Evolutionary conservation across 2,888 invertebrate genomes (phyloP).

Genomic region (Malachius bipustulatus): DNA sequence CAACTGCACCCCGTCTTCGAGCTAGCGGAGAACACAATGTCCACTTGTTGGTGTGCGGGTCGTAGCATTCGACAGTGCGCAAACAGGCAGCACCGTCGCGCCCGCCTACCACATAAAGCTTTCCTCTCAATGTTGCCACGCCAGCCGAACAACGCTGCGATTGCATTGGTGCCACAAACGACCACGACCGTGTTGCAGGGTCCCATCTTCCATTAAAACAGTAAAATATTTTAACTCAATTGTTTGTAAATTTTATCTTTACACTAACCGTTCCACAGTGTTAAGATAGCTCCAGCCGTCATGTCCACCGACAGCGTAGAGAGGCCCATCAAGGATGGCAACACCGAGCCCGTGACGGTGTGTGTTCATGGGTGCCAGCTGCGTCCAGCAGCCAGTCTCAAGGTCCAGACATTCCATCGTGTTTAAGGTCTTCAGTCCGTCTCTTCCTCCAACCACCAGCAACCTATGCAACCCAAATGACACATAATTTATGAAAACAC

Average conservation of each 20-base stretch:
- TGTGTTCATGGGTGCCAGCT: conserved; percentile 78
- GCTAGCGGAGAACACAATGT: conserved; percentile 79
- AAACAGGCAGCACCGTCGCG: conserved; percentile 86
- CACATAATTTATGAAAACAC: too few species aligned
- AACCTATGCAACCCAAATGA: too few species aligned
- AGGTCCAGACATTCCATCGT: conserved; percentile 85
- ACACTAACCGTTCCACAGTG: conserved; percentile 67
- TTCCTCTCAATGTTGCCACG: conserved; percentile 72
- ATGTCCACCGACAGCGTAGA: conserved; percentile 92
- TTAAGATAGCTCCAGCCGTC: conserved; percentile 93
- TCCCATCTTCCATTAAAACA: too few species aligned
- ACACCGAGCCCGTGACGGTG: conserved; percentile 74
- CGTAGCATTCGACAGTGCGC: conserved; percentile 73
- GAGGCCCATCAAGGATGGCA: conserved; percentile 66
- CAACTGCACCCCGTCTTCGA: conserved; percentile 76
- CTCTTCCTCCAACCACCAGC: conserved; percentile 80
- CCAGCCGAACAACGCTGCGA: conserved; percentile 84
- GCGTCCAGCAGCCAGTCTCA: conserved; percentile 65
- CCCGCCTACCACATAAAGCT: conserved; percentile 85
- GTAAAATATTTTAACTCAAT: too few species aligned
- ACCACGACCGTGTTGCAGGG: conserved; percentile 78
- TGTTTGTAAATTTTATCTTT: too few species aligned
- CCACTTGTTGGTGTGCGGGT: conserved; percentile 70
- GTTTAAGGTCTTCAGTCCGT: conserved; percentile 89
- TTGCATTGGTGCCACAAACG: conserved; percentile 80